Evolutionary conservation across 1,140 invertebrate species (phyloP).

Genomic region (Eumaeus atala): DNA sequence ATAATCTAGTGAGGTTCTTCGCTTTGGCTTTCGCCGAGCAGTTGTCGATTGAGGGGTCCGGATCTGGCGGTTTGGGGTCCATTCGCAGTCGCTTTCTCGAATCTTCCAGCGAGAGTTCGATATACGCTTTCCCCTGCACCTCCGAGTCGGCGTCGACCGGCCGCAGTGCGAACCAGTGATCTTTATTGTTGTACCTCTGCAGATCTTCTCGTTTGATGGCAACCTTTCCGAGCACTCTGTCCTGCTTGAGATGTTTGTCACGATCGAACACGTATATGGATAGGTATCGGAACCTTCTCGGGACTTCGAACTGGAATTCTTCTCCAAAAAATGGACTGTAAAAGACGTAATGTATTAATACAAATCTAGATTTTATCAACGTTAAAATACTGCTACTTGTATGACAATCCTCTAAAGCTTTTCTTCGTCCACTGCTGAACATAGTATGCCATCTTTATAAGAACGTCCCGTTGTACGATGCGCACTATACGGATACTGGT

Average conservation of each 20-base stretch:
- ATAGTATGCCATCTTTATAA: too few species aligned
- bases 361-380: too few species aligned
- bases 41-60: constrained; percentile 45
- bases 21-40: constrained; percentile 51
- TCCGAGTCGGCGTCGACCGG: constrained; percentile 91
- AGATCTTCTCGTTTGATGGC: constrained; percentile 90
- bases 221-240: constrained; percentile 91
- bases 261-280: constrained; percentile 91
- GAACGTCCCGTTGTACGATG: too few species aligned
- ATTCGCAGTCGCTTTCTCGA: constrained; percentile 58
- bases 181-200: constrained; percentile 89
- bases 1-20: constrained; percentile 58
- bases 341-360: constrained; percentile 27
- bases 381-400: too few species aligned
- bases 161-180: constrained; percentile 92
- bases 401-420: too few species aligned
- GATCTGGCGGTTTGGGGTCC: constrained; percentile 59
- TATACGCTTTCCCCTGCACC: constrained; percentile 89
- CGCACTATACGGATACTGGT: too few species aligned
- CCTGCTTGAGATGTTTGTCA: constrained; percentile 87
- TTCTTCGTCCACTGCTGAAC: too few species aligned
- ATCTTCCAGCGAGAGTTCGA: constrained; percentile 77
- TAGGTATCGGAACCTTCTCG: constrained; percentile 89
- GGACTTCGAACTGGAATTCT: constrained; percentile 94
- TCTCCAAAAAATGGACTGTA: constrained; percentile 92